Conservation (phyloP, 2,797 vertebrate genomes). For the Lacerta bilineata region DNA sequence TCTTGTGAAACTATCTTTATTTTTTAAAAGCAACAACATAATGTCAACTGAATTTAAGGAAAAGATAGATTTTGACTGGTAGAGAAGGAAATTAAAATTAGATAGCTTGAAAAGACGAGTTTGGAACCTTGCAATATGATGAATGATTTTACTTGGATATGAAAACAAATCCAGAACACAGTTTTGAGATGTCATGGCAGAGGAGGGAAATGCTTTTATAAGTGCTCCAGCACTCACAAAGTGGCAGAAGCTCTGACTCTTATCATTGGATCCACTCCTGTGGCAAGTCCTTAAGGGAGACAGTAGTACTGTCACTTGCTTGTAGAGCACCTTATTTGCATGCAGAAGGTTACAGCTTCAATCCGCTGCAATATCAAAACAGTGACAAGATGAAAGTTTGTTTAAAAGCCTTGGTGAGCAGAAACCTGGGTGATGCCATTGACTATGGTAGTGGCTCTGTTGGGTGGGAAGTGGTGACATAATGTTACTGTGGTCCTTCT, state of each 20-base stretch:
- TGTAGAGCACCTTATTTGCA: too few species aligned
- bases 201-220: not conserved
- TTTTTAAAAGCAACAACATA: not conserved
- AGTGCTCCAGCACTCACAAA: too few species aligned
- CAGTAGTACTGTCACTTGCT: not conserved
- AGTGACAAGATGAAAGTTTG: not conserved
- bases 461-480: too few species aligned
- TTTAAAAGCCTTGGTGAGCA: too few species aligned
- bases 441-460: too few species aligned
- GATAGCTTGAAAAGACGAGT: not conserved
- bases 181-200: not conserved
- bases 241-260: not conserved
- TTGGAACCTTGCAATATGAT: not conserved
- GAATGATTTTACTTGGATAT: not conserved
- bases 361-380: not conserved
- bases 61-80: not conserved
- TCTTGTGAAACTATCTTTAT: not conserved
- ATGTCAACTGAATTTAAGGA: not conserved
- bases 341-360: too few species aligned
- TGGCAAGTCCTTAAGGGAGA: not conserved
- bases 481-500: too few species aligned
- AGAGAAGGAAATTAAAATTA: not conserved
- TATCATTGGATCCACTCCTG: not conserved
- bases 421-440: too few species aligned
- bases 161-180: not conserved